Evolutionary conservation across 2,888 invertebrate species (phyloP), one percentile per base, ranked within the genome.

Genomic region (Galeruca laticollis): DNA sequence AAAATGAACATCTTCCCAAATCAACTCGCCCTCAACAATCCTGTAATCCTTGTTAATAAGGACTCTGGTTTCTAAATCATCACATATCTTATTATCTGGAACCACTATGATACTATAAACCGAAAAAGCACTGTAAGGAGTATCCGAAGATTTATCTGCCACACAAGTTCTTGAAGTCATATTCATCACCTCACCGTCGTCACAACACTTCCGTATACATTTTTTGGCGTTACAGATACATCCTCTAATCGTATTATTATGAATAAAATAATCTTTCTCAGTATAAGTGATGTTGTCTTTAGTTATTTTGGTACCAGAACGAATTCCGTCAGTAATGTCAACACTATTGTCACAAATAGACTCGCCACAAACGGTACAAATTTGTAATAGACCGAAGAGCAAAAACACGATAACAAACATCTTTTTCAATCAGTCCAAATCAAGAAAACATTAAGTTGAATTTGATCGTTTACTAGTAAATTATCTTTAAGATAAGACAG

Each of bases 151-250:
- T 1, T 33, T 13, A 26, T 31, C n/a, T 8, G 61, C 21, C 13
- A 75, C 68, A 56, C 78, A 77, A 2, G 56, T 47, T 8, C 59
- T 74, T 10, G 56, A 68, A 2, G 73, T 72, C 65, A 72, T 49
- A 59, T 77, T 62, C 60, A 77, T 65, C 47, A 64, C 56, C 62
- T 76, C 69, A 2, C 72, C 73, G 10, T 70, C 57, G 0, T 40
- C 20, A 57, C 79, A 79, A 67, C 79, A 79, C 54, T 76, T 78
- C 20, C 76, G 49, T 9, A 76, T 67, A 49, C 75, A 77, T 52
- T 64, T 56, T 33, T 59, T 65, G 5, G 74, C 49, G 26, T 76
- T 71, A 49, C 76, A 75, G 33, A 73, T 69, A 62, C 78, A 78
- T 2, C 78, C 78, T 43, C 59, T 65, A 8, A 72, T 66, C 9